These are phyloP conservation scores for Boloria euphrosyne DNA, from an alignment of 2,888 invertebrate species.

Conservation along the genomic window DNA sequence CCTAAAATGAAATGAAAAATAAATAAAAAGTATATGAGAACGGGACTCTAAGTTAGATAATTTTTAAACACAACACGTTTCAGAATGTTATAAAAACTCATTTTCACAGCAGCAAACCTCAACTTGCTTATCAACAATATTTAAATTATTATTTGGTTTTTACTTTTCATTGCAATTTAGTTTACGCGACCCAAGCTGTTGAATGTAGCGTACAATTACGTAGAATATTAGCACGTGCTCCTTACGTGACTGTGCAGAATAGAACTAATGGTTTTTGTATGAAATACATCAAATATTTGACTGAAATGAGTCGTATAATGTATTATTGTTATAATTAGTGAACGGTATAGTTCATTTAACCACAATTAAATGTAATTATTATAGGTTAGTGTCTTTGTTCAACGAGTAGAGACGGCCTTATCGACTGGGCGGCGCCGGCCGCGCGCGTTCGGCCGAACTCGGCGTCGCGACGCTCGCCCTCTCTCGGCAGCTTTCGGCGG, in stretches of 20 bases:
- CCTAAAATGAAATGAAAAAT: too few relatives aligned
- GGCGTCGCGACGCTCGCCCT: conserved; percentile 57
- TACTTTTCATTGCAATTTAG: conserved; percentile 36
- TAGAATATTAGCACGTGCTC: conserved; percentile 36
- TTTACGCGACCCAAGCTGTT: conserved; percentile 39
- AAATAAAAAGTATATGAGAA: too few relatives aligned
- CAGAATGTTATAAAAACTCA: too few relatives aligned
- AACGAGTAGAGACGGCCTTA: conserved; percentile 78
- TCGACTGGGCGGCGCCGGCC: conserved; percentile 82
- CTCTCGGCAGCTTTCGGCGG: conserved; percentile 58
- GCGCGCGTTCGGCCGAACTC: conserved; percentile 64
- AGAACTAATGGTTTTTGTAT: conserved; percentile 20
- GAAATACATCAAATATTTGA: conserved; percentile 14
- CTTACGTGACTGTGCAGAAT: conserved; percentile 21
- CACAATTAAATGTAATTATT: conserved; percentile 68
- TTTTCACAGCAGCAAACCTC: too few relatives aligned
- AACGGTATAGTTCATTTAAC: conserved; percentile 36
- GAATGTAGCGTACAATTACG: conserved; percentile 40
- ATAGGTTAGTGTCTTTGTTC: conserved; percentile 82
- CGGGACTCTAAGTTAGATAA: too few relatives aligned
- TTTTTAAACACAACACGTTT: too few relatives aligned
- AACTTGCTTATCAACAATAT: conserved; percentile 1
- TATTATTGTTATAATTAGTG: conserved; percentile 25
- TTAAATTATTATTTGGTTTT: conserved; percentile 29
- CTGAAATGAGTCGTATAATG: conserved; percentile 2